Base-by-base conservation (phyloP, 2,113 vertebrate species). In the Dissostichus mawsoni region DNA sequence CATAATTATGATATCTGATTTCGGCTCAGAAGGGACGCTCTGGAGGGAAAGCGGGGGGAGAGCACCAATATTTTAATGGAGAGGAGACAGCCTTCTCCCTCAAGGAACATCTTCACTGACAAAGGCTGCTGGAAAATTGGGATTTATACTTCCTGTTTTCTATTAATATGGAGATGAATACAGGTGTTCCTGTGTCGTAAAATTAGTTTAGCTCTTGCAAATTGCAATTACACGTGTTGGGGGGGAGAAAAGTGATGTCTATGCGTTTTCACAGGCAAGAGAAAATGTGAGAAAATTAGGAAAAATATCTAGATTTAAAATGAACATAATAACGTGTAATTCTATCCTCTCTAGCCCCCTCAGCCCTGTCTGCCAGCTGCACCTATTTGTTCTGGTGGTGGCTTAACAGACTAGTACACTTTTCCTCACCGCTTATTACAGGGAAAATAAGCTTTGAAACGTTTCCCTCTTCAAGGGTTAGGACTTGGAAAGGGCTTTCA, bases 141-240 rank as follows among this genome's bases (percentile, higher is more conserved):
- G 94, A 95, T 95, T 95, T 95, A 95, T 95, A 91, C 86, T 92
- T 95, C 91, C 94, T 94, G 93, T 94, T 95, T 95, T 95, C 94
- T 93, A 94, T 95, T 94, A 95, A 94, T 94, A 95, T 95, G 94
- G 93, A 94, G 94, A 95, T 95, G 94, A 95, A 95, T 94, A 94
- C 93, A 94, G 93, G 94, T 94, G 93, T 90, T 92, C 89, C 88
- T 80, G 86, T 89, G 94, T 94, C 89, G 86, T 95, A 95, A 94
- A 95, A 95, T 95, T 94, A 95, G 93, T 92, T 94, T 93, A 93
- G 93, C 91, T 93, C 94, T 90, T 90, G 90, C 92, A 95, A 94
- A 95, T 94, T 95, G 94, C 93, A 95, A 94, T 95, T 94, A 93
- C 89, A 89, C n/a, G 80, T 90, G 80, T 91, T 91, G 74, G 85